Evolutionary conservation across 2,113 vertebrate genomes (phyloP), one percentile per base, ranked within the genome.

Genomic region (Bolborhynchus lineola): DNA sequence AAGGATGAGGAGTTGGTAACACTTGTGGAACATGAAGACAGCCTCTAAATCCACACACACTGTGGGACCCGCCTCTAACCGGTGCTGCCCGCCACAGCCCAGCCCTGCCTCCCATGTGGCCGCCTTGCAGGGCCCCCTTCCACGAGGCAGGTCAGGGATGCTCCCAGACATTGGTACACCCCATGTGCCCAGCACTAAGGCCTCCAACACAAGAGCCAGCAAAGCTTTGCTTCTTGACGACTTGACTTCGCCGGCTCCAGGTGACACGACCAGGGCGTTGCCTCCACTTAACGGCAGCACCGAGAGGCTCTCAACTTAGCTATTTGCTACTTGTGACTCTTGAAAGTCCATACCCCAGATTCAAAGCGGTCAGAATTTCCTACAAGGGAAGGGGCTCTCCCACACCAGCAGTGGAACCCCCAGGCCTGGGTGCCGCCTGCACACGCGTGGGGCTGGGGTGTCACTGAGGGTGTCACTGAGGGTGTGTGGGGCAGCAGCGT

Each of bases 81-180:
- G 23, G 41, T 4, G 11, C 26, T 5, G 15, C 44, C 44, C 49
- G 46, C 3, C 57, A 12, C 31, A 7, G 8, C 41, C n/a, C 42
- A 18, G 53, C 29, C 16, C 15, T 39, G 25, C 14, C 12, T 24
- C 20, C 29, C 6, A 6, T 1, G 1, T 31, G 70, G 21, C 44
- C 0, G 0, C 39, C 31, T 15, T 4, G 1, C 44, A 15, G 31
- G 41, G 16, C 19, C 41, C 5, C 9, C 9, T 4, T 5, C 20
- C 17, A 4, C 1, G 0, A 16, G 16, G 44, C 6, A 1, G 53
- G 23, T 39, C 1, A 0, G 37, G 23, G 14, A 5, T 18, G 2
- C 28, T 78, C 20, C 19, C 49, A 21, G 53, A 14, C 26, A 11
- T 2, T 7, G 71, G 52, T 1, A 15, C 4, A 59, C 21, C 46